These are phyloP conservation scores for Xylocampa areola DNA, from an alignment of 2,888 invertebrate species.

Conservation along the genomic window DNA sequence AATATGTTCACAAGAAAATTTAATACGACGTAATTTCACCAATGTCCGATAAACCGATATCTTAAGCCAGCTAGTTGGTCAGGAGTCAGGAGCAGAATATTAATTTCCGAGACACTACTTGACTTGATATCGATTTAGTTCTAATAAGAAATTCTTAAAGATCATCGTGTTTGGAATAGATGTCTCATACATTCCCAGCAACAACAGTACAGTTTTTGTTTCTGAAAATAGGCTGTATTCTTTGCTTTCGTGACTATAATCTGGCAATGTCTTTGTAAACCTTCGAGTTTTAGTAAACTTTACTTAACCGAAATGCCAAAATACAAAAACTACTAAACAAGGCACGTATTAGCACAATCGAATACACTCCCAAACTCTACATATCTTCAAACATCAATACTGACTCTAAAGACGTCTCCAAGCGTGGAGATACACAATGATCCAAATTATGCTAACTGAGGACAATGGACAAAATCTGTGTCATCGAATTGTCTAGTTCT, in stretches of 20 bases:
- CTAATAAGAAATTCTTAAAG: not conserved
- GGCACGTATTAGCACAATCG: too few relatives aligned
- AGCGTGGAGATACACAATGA: slow-evolving; percentile 19
- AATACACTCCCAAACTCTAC: too few relatives aligned
- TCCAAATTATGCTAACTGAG: slow-evolving; percentile 24
- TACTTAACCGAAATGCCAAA: too few relatives aligned
- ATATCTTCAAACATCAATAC: too few relatives aligned
- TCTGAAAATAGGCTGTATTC: slow-evolving; percentile 17
- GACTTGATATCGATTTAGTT: not conserved
- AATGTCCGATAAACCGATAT: too few relatives aligned
- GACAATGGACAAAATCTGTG: slow-evolving; percentile 41
- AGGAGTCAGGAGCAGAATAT: not conserved
- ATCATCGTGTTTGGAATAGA: not conserved
- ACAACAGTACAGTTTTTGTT: not conserved
- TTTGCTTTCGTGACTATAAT: slow-evolving; percentile 9
- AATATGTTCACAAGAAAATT: too few relatives aligned
- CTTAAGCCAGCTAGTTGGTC: not conserved
- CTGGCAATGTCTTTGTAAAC: not conserved
- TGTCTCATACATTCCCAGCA: not conserved
- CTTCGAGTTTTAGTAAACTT: too few relatives aligned
- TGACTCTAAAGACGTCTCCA: too few relatives aligned
- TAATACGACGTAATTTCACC: too few relatives aligned
- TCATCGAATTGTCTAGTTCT: slow-evolving; percentile 50
- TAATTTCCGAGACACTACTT: not conserved
- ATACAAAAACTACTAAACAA: too few relatives aligned